phyloP scores from a whole-genome alignment of 2,888 invertebrate genomes.

The Ectobius pallidus region DNA sequence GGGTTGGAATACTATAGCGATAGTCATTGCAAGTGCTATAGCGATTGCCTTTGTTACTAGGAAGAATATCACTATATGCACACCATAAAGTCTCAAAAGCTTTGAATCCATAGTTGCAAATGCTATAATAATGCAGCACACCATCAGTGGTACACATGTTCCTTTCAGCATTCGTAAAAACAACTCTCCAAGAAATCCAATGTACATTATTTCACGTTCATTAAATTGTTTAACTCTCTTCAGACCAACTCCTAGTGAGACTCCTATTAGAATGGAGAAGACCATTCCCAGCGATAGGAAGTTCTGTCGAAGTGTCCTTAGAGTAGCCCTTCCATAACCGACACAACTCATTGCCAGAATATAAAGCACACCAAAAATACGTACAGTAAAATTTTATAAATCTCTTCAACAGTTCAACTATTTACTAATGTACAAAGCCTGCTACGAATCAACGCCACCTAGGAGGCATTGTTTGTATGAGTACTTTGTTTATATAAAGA shows the following conservation, averaged over 20 bases:
- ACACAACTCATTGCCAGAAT: no score
- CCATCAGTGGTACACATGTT: background rate
- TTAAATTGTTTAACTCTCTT: background rate
- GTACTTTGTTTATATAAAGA: no score
- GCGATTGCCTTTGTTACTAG: background rate
- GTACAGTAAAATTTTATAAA: no score
- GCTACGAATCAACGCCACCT: no score
- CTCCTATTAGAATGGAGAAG: background rate
- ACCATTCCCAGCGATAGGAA: no score
- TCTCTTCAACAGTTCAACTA: no score
- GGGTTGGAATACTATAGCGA: background rate
- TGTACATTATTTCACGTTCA: background rate
- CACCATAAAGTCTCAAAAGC: background rate
- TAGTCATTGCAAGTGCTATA: background rate
- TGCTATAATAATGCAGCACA: background rate
- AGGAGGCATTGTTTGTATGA: no score
- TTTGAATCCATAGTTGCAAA: background rate
- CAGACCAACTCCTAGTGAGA: background rate
- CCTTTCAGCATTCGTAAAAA: background rate
- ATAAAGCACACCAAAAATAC: no score
- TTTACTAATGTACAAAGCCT: no score
- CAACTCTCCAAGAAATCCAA: background rate
- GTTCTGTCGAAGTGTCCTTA: no score
- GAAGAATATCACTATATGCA: background rate
- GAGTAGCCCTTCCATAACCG: no score